A percentile compares a stretch with the other conserved stretches of the same genome.
Evolutionary conservation across 2,888 invertebrate genomes (phyloP).

Genomic region (Anoplius nigerrimus): DNA sequence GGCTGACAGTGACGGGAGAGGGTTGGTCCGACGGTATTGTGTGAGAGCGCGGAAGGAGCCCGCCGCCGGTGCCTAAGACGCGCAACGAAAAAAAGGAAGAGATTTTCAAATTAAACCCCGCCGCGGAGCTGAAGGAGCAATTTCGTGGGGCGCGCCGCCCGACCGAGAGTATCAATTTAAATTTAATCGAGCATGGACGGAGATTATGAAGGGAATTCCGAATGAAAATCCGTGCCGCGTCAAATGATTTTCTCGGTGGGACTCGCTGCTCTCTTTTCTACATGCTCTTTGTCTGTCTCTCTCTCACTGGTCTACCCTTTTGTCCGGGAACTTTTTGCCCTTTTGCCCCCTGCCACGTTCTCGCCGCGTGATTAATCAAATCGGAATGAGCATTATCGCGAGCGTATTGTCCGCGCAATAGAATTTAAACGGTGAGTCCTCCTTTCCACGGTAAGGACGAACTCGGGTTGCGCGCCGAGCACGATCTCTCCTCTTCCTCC

Average conservation of each 20-base stretch:
- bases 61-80: no score
- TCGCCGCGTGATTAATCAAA: conserved; percentile 53
- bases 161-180: background rate
- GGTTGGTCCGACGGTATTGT: background rate
- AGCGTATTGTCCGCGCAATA: conserved; percentile 60
- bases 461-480: conserved; percentile 38
- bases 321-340: background rate
- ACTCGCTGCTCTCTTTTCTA: background rate
- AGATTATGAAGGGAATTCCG: background rate
- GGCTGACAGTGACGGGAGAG: background rate
- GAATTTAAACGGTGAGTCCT: conserved; percentile 54
- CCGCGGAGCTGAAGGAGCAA: background rate
- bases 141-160: background rate
- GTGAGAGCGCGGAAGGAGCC: background rate
- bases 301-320: no score
- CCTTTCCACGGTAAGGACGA: conserved; percentile 41
- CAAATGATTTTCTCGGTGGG: conserved; percentile 13
- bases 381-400: conserved; percentile 57
- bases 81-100: background rate
- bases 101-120: background rate
- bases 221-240: conserved; percentile 9
- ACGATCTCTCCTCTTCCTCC: conserved; percentile 22
- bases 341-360: conserved; percentile 13
- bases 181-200: conserved; percentile 7
- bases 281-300: conserved; percentile 7